A percentile compares a stretch with the other conserved stretches of the same genome.
Evolutionary conservation across 1,140 invertebrate species (phyloP).

Genomic region (Argopecten irradians): DNA sequence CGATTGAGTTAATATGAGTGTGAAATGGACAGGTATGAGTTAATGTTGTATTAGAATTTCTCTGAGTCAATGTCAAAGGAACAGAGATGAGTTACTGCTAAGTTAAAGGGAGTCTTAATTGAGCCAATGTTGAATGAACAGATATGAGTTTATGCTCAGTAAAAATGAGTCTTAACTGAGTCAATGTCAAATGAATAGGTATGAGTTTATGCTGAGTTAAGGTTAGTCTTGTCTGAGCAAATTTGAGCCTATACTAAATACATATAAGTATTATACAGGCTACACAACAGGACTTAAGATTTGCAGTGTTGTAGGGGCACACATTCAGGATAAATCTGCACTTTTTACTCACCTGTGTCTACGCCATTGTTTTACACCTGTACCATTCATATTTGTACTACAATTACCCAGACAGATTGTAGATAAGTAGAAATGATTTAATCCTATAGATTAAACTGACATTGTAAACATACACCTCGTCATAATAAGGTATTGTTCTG

Average conservation of each 20-base stretch:
- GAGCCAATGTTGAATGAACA: too few relatives aligned
- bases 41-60: not conserved
- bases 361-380: not conserved
- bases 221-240: not conserved
- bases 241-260: not conserved
- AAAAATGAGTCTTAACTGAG: not conserved
- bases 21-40: not conserved
- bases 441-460: not conserved
- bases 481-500: not conserved
- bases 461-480: not conserved
- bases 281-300: not conserved
- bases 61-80: not conserved
- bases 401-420: not conserved
- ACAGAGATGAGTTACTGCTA: not conserved
- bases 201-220: not conserved
- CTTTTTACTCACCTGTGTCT: not conserved
- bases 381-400: not conserved
- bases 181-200: not conserved
- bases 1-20: too few relatives aligned
- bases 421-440: not conserved
- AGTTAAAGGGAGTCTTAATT: not conserved
- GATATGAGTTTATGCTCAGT: not conserved
- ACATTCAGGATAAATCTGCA: not conserved
- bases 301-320: not conserved
- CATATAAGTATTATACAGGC: not conserved